Conservation (phyloP, 2,888 invertebrate species). For the Schizotus pectinicornis region DNA sequence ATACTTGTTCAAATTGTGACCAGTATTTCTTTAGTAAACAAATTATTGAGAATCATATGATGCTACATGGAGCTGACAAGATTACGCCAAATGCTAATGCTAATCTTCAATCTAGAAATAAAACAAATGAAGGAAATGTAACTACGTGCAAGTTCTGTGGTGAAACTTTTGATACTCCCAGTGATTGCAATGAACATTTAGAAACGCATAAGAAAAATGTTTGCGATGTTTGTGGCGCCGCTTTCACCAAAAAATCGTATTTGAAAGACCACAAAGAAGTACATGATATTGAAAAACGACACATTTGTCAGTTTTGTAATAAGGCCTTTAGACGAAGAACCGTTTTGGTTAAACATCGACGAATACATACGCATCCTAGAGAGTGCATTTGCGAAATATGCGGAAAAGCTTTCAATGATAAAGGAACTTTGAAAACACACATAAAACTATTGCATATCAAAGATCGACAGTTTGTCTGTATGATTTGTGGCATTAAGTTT, state of each 20-base stretch:
- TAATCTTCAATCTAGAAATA: not conserved
- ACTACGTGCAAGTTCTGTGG: conserved; percentile 15
- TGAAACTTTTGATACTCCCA: conserved; percentile 13
- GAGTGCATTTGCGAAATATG: conserved; percentile 46
- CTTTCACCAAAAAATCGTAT: conserved; percentile 36
- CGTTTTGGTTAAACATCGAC: conserved; percentile 42
- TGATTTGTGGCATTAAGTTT: conserved; percentile 43
- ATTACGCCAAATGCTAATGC: not conserved
- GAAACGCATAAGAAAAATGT: conserved; percentile 34
- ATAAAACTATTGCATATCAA: conserved; percentile 41
- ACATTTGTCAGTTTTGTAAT: conserved; percentile 43
- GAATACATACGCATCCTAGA: conserved; percentile 44
- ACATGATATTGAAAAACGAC: conserved; percentile 39
- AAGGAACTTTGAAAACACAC: conserved; percentile 45
- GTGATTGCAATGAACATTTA: conserved; percentile 26
- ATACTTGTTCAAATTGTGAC: too few relatives aligned
- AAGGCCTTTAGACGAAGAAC: conserved; percentile 46
- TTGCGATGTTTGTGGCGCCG: conserved; percentile 37
- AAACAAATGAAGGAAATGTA: not conserved
- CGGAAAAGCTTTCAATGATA: conserved; percentile 45
- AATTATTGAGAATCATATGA: not conserved
- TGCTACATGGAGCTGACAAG: too few relatives aligned
- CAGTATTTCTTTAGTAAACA: not conserved
- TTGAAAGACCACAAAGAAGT: conserved; percentile 37
- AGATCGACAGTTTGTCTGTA: conserved; percentile 43